Conservation (phyloP, 2,797 vertebrate species). For the Hydrolagus colliei region DNA sequence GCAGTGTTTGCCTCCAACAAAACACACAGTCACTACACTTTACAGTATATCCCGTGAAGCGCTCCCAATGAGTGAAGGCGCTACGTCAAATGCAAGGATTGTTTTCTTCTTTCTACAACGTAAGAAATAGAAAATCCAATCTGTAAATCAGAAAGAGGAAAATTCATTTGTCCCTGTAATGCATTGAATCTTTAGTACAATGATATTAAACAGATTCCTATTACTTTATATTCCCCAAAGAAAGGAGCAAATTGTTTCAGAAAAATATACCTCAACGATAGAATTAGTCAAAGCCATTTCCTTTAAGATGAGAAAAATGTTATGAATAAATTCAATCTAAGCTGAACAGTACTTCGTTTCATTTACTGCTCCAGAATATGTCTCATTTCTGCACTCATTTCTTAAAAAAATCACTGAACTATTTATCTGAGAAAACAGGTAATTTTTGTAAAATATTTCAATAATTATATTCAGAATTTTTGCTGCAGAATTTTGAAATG, state of each 20-base stretch:
- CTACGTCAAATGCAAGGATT: no score
- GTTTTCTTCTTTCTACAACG: not conserved
- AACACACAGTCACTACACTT: no score
- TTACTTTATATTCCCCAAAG: not conserved
- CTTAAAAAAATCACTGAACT: not conserved
- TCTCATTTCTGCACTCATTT: not conserved
- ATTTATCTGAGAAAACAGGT: not conserved
- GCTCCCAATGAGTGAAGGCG: no score
- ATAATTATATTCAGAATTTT: not conserved
- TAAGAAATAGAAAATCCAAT: not conserved
- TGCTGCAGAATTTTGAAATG: not conserved
- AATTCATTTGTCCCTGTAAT: not conserved
- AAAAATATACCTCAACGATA: slow-evolving; percentile 9
- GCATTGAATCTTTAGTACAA: not conserved
- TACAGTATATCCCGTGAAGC: no score
- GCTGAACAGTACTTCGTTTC: not conserved
- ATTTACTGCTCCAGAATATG: not conserved
- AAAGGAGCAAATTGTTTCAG: slow-evolving; percentile 15
- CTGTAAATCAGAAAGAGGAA: slow-evolving; percentile 2
- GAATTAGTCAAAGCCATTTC: not conserved
- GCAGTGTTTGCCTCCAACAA: no score
- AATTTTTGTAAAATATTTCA: slow-evolving; percentile 20
- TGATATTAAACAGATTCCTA: not conserved
- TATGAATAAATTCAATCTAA: slow-evolving; percentile 6
- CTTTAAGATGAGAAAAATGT: slow-evolving; percentile 19